Percentiles rank a stretch among this genome's conserved stretches.
Conservation (phyloP, 2,888 invertebrate species). For the Agrilus biguttatus region DNA sequence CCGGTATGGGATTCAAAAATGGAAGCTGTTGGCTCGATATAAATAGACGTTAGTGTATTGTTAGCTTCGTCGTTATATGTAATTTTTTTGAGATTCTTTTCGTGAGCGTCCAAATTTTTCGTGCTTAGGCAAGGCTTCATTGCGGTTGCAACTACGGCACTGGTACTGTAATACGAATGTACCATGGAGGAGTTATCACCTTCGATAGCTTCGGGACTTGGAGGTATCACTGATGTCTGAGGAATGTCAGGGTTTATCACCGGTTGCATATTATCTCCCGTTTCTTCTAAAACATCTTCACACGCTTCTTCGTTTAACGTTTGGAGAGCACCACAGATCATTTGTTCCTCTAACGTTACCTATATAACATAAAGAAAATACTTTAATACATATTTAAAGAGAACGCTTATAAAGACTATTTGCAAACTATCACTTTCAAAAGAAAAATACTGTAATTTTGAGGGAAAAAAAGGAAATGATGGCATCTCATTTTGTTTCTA, state of each 20-base stretch:
- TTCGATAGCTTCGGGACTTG: constrained; percentile 28
- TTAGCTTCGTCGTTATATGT: constrained; percentile 9
- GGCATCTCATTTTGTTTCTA: no score
- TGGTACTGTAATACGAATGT: background rate
- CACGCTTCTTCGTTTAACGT: constrained; percentile 86
- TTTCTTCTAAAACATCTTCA: constrained; percentile 73
- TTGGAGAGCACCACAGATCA: constrained; percentile 87
- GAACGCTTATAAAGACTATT: no score
- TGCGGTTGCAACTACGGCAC: constrained; percentile 1
- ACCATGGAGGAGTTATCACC: constrained; percentile 17
- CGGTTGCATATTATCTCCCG: constrained; percentile 20
- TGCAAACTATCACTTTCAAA: no score
- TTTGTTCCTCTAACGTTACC: constrained; percentile 89
- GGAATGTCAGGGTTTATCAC: constrained; percentile 23
- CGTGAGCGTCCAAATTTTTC: constrained; percentile 2
- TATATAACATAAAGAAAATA: constrained; percentile 21
- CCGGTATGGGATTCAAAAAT: constrained; percentile 12
- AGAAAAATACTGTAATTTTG: no score
- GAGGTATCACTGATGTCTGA: constrained; percentile 28
- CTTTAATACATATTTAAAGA: no score
- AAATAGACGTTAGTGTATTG: constrained; percentile 1
- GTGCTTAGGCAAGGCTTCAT: constrained; percentile 8
- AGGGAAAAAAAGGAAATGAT: no score
- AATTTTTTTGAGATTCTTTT: constrained; percentile 8
- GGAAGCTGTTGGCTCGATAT: constrained; percentile 16